A percentile compares a stretch with the other conserved stretches of the same genome.
Conservation (phyloP, 2,113 vertebrate genomes). For the Onychorhynchus coronatus region DNA sequence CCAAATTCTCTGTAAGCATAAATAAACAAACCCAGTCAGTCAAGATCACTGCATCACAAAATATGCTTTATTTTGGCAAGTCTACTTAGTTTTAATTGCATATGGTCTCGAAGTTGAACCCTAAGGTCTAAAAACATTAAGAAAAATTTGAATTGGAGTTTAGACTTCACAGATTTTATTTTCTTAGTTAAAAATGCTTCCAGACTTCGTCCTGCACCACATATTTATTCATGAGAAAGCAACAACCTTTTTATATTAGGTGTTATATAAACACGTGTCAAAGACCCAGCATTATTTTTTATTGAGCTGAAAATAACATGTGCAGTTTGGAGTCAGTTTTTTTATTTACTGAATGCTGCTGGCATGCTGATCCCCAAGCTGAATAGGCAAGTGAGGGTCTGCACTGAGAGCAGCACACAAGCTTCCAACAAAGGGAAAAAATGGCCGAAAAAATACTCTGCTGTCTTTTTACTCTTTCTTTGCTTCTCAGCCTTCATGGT, state of each 20-base stretch:
- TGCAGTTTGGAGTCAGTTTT: background rate
- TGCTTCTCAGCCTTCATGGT: background rate
- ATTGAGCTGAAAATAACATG: slow-evolving; percentile 35
- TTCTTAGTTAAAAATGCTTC: slow-evolving; percentile 4
- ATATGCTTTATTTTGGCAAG: slow-evolving; percentile 2
- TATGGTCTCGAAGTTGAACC: background rate
- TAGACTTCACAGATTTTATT: slow-evolving; percentile 12
- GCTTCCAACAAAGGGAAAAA: background rate
- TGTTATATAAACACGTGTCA: slow-evolving; percentile 28
- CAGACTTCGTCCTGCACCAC: background rate
- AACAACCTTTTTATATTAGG: slow-evolving; percentile 40
- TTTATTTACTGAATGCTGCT: slow-evolving; percentile 12
- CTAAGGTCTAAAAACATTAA: background rate
- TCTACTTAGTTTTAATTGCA: background rate
- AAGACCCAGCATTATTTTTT: slow-evolving; percentile 40
- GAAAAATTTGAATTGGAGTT: background rate
- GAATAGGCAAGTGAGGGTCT: background rate
- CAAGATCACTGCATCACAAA: background rate
- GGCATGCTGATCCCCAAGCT: background rate
- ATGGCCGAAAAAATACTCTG: fast-evolving
- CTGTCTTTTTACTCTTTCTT: background rate
- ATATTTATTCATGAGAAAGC: slow-evolving; percentile 21
- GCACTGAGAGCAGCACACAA: background rate
- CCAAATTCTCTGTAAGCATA: background rate
- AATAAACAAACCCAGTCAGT: background rate